Conservation (phyloP, 2,888 invertebrate genomes). For the Gastracanthus pulcherrimus region DNA sequence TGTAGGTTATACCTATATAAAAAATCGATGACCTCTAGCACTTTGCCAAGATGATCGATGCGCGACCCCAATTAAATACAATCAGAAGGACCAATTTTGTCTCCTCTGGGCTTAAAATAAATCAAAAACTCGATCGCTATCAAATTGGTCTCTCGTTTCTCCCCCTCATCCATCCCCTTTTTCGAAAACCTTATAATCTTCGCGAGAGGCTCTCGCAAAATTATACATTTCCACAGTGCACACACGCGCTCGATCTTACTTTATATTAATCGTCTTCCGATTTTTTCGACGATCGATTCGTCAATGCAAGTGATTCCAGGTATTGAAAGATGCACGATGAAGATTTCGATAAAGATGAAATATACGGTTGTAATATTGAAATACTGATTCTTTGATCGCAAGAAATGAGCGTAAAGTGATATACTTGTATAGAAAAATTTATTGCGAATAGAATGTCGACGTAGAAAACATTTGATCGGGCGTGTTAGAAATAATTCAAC, state of each 20-base stretch:
- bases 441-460: too few relatives aligned
- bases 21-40: conserved; percentile 34
- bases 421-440: too few relatives aligned
- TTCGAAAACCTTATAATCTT: conserved; percentile 36
- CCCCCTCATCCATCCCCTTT: not conserved
- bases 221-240: conserved; percentile 35
- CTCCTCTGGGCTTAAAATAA: conserved; percentile 45
- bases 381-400: too few relatives aligned
- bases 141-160: conserved; percentile 11
- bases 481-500: too few relatives aligned
- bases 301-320: conserved; percentile 31
- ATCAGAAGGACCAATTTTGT: conserved; percentile 51
- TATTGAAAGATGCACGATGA: not conserved
- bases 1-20: not conserved
- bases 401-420: too few relatives aligned
- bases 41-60: conserved; percentile 23
- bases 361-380: not conserved
- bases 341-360: not conserved
- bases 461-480: too few relatives aligned
- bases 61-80: conserved; percentile 46
- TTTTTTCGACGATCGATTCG: conserved; percentile 12
- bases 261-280: conserved; percentile 18
- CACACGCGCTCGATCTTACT: conserved; percentile 5
- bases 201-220: conserved; percentile 4
- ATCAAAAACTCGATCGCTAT: conserved; percentile 38